Evolutionary conservation across 1,140 invertebrate species (phyloP), one percentile per base, ranked within the genome.

Genomic region (Drosophila ficusphila): DNA sequence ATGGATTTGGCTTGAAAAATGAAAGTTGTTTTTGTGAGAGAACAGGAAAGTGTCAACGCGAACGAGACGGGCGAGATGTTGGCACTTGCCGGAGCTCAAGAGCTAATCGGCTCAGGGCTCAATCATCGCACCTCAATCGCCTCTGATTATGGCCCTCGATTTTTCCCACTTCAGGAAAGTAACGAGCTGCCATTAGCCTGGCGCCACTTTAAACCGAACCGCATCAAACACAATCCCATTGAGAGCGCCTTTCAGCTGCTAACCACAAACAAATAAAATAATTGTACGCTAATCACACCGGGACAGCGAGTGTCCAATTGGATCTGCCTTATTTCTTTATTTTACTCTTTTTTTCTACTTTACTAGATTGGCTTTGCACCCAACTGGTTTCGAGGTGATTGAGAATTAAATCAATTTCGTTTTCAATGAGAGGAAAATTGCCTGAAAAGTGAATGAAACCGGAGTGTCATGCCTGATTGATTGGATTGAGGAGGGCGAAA

Each of bases 181-280:
- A 65, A 65, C 33, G 34, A 65, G 57, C 58, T 64, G 64, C 49
- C 64, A 69, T 69, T 69, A 70, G 42, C 33, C 64, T n/a, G 68
- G 68, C 68, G 68, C 68, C 68, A 71, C 44, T 31, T 33, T 52
- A 71, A 58, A 71, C 27, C 68, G 54, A 51, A 36, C 60, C 64
- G 46, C 64, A 68, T 51, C 61, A 41, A 71, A 62, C 42, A 27
- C 60, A 70, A 60, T 49, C 68, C 52, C 52, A 71, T 49, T 49
- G 68, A 42, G 31, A 38, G 56, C 52, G 33, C 67, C 18, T 27
- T 68, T 68, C 69, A 52, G 65, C 57, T 52, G 48, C 70, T 53
- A 62, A 73, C 46, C 56, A 62, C 69, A 73, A 53, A 73, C 70
- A 73, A 73, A 73, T 73, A 73, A 73, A 73, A 73, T 73, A 73